Conservation (phyloP, 2,797 vertebrate species). For the Meda fulgida region DNA sequence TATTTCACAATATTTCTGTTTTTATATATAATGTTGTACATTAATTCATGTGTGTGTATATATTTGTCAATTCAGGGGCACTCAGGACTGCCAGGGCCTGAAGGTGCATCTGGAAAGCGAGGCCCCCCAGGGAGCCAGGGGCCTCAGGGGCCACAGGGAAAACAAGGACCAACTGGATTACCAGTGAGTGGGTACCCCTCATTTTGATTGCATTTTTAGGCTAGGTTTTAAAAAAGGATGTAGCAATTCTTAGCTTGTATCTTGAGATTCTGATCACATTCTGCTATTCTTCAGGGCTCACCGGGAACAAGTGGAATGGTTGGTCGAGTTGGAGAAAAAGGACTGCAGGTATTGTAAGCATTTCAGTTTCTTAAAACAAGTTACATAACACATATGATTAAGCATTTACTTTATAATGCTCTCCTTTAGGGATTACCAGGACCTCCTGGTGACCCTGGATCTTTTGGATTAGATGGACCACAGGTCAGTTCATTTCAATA, state of each 20-base stretch:
- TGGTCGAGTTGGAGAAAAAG: constrained; percentile 76
- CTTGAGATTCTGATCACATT: not conserved
- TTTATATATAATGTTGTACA: not conserved
- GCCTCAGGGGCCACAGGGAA: constrained; percentile 68
- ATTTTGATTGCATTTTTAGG: constrained; percentile 28
- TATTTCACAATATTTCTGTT: not conserved
- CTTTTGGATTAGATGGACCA: constrained; percentile 76
- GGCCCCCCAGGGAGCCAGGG: constrained; percentile 75
- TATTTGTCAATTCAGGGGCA: constrained; percentile 70
- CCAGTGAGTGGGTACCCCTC: constrained; percentile 76
- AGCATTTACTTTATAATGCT: not conserved
- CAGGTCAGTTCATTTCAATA: constrained; percentile 73
- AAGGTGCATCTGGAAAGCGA: constrained; percentile 70
- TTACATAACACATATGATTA: not conserved
- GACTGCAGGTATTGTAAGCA: constrained; percentile 74
- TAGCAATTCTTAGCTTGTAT: not conserved
- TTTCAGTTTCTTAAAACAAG: not conserved
- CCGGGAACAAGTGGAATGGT: constrained; percentile 68
- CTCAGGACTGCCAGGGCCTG: constrained; percentile 69
- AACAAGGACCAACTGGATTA: constrained; percentile 73
- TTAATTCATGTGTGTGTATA: not conserved
- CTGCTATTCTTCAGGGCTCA: constrained; percentile 61
- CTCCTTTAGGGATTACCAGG: constrained; percentile 74
- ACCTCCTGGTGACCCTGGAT: constrained; percentile 68
- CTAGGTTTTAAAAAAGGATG: not conserved